Conservation (phyloP, 23 tunicate species). For the Halocynthia roretzi region DNA sequence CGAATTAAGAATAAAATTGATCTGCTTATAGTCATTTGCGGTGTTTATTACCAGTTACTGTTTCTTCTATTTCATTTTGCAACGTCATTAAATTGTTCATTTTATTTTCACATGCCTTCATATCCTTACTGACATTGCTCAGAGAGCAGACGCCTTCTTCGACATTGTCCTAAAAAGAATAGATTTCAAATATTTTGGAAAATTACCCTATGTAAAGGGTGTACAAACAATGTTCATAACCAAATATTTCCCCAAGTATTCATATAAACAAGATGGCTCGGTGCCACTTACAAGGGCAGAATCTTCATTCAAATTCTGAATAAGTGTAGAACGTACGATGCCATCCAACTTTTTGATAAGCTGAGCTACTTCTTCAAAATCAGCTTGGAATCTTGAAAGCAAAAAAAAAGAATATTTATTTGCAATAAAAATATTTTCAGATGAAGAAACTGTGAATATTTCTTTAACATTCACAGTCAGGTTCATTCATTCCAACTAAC, state of each 20-base stretch:
- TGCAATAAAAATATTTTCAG: too few relatives aligned
- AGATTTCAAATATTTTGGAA: not conserved
- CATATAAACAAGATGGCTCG: not conserved
- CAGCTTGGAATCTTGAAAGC: too few relatives aligned
- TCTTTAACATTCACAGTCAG: too few relatives aligned
- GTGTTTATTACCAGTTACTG: too few relatives aligned
- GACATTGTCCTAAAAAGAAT: constrained; percentile 4
- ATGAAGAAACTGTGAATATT: too few relatives aligned
- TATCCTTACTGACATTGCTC: constrained; percentile 6
- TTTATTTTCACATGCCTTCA: constrained; percentile 9
- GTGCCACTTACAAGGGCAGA: not conserved
- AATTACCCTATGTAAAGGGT: not conserved
- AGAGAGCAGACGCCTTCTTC: constrained; percentile 17
- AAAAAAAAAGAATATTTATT: too few relatives aligned
- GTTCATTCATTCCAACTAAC: too few relatives aligned
- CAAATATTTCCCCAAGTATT: not conserved
- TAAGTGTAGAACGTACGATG: not conserved
- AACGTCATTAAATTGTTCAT: not conserved
- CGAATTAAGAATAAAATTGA: too few relatives aligned
- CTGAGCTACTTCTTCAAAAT: too few relatives aligned
- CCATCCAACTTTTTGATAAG: constrained; percentile 10
- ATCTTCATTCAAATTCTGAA: constrained; percentile 1
- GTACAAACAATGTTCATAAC: not conserved
- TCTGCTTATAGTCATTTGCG: too few relatives aligned
- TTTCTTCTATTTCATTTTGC: too few relatives aligned